phyloP scores from a whole-genome alignment of 2,888 invertebrate species.

The Lathronympha strigana region DNA sequence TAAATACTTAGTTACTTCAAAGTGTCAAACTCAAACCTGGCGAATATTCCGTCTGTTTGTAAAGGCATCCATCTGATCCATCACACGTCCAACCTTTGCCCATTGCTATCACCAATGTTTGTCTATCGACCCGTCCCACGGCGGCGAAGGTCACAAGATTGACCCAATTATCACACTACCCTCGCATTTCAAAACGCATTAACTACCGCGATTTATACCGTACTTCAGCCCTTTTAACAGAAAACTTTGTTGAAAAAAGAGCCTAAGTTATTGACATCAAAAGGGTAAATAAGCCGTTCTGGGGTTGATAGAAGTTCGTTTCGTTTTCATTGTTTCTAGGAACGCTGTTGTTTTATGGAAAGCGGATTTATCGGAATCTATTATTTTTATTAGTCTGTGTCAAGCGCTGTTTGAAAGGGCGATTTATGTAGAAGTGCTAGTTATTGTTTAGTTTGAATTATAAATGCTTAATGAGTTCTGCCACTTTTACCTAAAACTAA shows the following conservation, averaged over 20 bases:
- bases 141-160: conserved; percentile 20
- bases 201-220: neutral
- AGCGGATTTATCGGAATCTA: conserved; percentile 25
- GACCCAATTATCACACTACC: conserved; percentile 22
- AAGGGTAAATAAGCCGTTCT: neutral
- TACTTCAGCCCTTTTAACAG: conserved; percentile 5
- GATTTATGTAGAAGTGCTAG: conserved; percentile 6
- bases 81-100: conserved; percentile 7
- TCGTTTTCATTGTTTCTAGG: conserved; percentile 16
- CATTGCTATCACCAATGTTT: conserved; percentile 12
- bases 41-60: neutral
- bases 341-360: conserved; percentile 31
- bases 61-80: neutral
- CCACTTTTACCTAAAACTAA: too few relatives aligned
- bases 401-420: conserved; percentile 19
- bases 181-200: conserved; percentile 1
- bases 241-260: neutral
- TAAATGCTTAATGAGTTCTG: neutral
- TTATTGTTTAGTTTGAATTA: conserved; percentile 6
- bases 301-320: neutral
- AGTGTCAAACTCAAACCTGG: neutral
- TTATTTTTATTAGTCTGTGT: conserved; percentile 17
- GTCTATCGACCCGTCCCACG: conserved; percentile 32
- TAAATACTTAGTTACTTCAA: too few relatives aligned
- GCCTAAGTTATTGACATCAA: neutral